Conservation (phyloP, 53 echinoderm and acorn worm genomes). For the Paelopatides confundens region DNA sequence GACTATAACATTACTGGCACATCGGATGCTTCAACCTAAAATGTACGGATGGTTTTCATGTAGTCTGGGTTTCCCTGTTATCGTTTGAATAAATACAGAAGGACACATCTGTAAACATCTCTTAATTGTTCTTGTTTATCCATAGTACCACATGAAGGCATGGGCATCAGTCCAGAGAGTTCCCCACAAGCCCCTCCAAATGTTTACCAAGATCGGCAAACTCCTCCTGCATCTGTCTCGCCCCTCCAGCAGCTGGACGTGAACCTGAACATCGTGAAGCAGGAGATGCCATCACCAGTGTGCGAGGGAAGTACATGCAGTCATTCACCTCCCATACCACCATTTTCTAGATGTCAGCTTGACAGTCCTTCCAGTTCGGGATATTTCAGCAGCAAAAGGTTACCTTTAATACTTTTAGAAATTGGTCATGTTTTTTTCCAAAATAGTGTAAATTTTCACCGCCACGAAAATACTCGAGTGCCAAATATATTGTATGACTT, state of each 20-base stretch:
- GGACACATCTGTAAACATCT: neutral
- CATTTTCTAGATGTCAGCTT: neutral
- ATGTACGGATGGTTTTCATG: too few relatives aligned
- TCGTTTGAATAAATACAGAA: neutral
- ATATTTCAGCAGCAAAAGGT: slow-evolving; percentile 36
- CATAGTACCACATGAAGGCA: slow-evolving; percentile 25
- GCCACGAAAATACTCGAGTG: too few relatives aligned
- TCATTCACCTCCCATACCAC: slow-evolving; percentile 51
- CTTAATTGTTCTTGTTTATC: neutral
- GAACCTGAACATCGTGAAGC: slow-evolving; percentile 90
- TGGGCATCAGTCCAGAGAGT: neutral
- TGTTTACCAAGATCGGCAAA: slow-evolving; percentile 46
- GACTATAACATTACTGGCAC: too few relatives aligned
- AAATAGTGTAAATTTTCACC: too few relatives aligned
- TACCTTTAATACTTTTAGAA: too few relatives aligned
- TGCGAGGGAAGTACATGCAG: slow-evolving; percentile 15
- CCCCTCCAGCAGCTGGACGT: slow-evolving; percentile 77
- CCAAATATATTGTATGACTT: too few relatives aligned
- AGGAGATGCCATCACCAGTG: slow-evolving; percentile 66
- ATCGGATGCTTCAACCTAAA: too few relatives aligned
- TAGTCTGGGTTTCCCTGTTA: neutral
- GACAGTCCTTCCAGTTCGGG: slow-evolving; percentile 47
- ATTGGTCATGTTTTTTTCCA: too few relatives aligned
- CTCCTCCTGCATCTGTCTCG: slow-evolving; percentile 59
- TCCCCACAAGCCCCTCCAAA: slow-evolving; percentile 29